Percentiles rank a stretch among this genome's conserved stretches.
Evolutionary conservation across 2,797 vertebrate species (phyloP).

Genomic region (Lepilemur ruficaudatus): DNA sequence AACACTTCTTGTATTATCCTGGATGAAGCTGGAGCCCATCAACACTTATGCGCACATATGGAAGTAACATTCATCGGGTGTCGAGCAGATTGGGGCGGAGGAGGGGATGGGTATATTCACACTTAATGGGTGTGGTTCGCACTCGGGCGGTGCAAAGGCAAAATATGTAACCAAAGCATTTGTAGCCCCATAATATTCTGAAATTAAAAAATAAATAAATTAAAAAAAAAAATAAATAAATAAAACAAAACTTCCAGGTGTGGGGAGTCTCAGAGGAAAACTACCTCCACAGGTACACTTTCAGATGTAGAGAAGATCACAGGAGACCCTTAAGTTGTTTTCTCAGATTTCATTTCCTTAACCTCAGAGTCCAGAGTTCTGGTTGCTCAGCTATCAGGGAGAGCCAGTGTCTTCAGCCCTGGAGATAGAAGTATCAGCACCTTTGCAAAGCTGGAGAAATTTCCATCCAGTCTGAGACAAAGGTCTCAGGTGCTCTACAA

Average conservation of each 20-base stretch:
- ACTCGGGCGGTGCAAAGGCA: no score
- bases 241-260: background rate
- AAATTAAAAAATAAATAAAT: background rate
- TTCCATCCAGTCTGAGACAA: background rate
- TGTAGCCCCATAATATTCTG: no score
- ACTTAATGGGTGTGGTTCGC: no score
- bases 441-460: background rate
- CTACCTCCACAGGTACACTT: background rate
- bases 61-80: no score
- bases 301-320: background rate
- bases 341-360: slow-evolving; percentile 4
- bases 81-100: no score
- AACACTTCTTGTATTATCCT: no score
- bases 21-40: no score
- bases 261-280: background rate
- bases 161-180: no score
- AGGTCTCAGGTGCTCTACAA: background rate
- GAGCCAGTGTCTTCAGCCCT: background rate
- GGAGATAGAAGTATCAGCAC: background rate
- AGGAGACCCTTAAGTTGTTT: background rate
- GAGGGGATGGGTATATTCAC: no score
- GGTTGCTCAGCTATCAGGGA: background rate
- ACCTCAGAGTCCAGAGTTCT: background rate
- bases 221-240: background rate
- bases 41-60: no score